Base-by-base conservation (phyloP, 2,113 vertebrate genomes). In the Gobius niger region DNA sequence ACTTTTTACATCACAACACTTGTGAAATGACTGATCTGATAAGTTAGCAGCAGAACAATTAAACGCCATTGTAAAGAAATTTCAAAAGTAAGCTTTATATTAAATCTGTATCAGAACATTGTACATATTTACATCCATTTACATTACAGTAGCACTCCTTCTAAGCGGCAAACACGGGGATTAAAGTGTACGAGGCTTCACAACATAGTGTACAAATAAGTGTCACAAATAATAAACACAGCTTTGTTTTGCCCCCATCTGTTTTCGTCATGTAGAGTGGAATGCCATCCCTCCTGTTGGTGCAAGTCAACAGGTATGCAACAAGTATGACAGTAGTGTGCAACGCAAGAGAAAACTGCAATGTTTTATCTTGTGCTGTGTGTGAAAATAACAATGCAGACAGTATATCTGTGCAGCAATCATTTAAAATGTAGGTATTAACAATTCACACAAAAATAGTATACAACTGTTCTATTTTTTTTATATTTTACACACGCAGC, bases 241-340 rank as follows among this genome's bases (percentile, higher is more conserved):
- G 24, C 24, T 40, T 7, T 14, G 52, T 54, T 16, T 10, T 24
- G 16, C 24, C 53, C 24, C 5, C 11, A 34, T 1, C 3, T 1
- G 51, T 64, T 71, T 42, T 57, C 7, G 40, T 41, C 44, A 7
- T 62, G 19, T 70, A 66, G 68, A 75, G 24, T 34, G 79, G 87
- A 91, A 91, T 90, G 90, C 50, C 70, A 70, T 65, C 65, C 24
- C 51, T 78, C 84, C 79, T 52, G 88, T 87, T 7, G 11, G 70
- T 40, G 24, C 53, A 34, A 53, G 19, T 56, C 53, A 34, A 13
- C 52, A 24, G n/a, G n/a, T 9, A 41, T 14, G 15, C 52, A 3
- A 54, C 52, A 41, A 54, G 18, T 14, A 44, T 42, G 34, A 42
- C 11, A 44, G n/a, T 41, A 40, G 14, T 9, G 15, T 34, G 34